Conservation (phyloP, 2,797 vertebrate genomes). For the Enoplosus armatus region DNA sequence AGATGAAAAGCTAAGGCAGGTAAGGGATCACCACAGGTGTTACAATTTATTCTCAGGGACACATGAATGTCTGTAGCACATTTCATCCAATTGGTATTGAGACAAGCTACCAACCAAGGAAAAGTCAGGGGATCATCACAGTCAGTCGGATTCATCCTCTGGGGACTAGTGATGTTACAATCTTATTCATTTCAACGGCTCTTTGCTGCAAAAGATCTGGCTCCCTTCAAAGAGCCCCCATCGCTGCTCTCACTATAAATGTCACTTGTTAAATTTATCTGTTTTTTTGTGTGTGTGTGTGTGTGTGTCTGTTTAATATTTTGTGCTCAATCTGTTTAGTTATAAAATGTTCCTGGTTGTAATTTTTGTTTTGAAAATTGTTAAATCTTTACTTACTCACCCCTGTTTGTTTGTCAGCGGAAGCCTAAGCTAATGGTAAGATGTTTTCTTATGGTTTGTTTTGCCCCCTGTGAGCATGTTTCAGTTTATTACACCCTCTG, state of each 20-base stretch:
- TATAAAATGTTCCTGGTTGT: not conserved
- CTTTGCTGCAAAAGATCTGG: too few species aligned
- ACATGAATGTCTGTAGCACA: not conserved
- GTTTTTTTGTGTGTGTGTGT: not conserved
- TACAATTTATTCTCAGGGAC: not conserved
- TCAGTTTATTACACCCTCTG: conserved; percentile 39
- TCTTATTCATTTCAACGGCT: too few species aligned
- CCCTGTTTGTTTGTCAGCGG: conserved; percentile 9
- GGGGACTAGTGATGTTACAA: too few species aligned
- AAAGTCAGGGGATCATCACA: not conserved
- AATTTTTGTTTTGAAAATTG: not conserved
- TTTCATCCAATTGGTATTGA: not conserved
- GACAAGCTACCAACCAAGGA: not conserved
- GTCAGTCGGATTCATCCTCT: not conserved
- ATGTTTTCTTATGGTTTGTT: conserved; percentile 39
- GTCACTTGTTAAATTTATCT: not conserved
- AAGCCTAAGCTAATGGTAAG: conserved; percentile 7
- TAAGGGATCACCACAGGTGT: not conserved
- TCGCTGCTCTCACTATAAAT: too few species aligned
- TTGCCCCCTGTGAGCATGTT: conserved; percentile 25
- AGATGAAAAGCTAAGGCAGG: not conserved
- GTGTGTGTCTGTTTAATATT: not conserved
- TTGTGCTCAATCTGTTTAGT: not conserved
- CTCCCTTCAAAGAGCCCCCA: too few species aligned
- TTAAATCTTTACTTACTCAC: not conserved